These are phyloP conservation scores for Tadarida brasiliensis DNA, from an alignment of 2,797 vertebrate species.

Conservation along the genomic window DNA sequence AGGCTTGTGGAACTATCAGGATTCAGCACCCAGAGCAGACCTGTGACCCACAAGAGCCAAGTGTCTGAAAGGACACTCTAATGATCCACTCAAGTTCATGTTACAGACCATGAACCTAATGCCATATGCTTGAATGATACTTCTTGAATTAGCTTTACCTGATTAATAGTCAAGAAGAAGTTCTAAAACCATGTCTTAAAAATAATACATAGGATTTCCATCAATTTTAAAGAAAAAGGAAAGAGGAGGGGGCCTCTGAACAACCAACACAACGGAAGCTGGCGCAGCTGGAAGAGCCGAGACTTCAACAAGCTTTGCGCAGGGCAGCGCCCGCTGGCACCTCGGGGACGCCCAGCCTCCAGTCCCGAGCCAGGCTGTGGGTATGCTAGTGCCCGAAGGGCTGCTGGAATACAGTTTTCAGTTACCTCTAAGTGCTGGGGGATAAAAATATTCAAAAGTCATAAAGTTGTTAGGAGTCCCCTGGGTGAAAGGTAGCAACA, in stretches of 20 bases:
- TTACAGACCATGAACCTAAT: not conserved
- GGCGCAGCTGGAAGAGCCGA: not conserved
- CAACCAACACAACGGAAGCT: not conserved
- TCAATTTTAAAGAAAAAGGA: not conserved
- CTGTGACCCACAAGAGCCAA: not conserved
- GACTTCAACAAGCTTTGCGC: fast-evolving
- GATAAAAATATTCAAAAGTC: conserved; percentile 34
- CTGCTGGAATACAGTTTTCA: not conserved
- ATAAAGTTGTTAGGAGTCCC: not conserved
- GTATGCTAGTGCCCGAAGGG: too few relatives aligned
- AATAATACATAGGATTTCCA: not conserved
- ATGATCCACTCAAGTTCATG: not conserved
- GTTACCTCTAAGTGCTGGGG: not conserved
- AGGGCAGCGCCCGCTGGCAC: not conserved
- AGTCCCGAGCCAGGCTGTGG: not conserved
- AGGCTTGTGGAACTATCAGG: not conserved
- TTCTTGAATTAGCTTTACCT: not conserved
- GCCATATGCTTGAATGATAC: not conserved
- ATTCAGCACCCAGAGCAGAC: not conserved
- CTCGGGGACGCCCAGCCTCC: not conserved
- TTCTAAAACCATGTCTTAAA: not conserved
- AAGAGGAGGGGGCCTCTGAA: not conserved
- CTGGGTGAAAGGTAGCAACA: not conserved
- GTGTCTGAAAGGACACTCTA: not conserved
- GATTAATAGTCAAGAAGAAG: not conserved